Percentiles rank a stretch among this genome's conserved stretches.
Conservation (phyloP, 2,888 invertebrate genomes). For the Cryptus viduatorius region DNA sequence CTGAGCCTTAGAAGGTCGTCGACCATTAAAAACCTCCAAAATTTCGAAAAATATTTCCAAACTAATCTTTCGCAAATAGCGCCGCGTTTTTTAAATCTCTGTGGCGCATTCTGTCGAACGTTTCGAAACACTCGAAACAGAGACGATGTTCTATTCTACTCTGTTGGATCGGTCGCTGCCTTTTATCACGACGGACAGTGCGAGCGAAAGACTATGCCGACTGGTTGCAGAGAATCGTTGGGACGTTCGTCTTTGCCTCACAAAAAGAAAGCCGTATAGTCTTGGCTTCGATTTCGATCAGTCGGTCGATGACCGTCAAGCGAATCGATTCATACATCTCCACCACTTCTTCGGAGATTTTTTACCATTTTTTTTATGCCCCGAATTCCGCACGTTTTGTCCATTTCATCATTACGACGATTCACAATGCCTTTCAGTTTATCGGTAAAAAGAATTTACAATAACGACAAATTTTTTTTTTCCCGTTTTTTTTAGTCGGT, state of each 20-base stretch:
- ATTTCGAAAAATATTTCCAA: not conserved
- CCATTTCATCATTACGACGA: not conserved
- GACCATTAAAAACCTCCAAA: too few species aligned
- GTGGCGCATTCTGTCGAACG: constrained; percentile 49
- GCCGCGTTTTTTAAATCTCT: not conserved
- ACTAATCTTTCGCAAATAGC: not conserved
- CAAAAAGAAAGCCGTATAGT: not conserved
- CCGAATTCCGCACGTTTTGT: not conserved
- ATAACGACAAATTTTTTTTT: not conserved
- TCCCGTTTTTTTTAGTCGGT: not conserved
- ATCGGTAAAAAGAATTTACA: not conserved
- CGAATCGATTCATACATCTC: not conserved
- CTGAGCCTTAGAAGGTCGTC: too few species aligned
- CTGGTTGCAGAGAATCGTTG: not conserved
- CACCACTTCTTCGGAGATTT: not conserved
- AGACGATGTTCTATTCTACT: not conserved
- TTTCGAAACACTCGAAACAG: not conserved
- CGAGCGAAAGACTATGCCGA: not conserved
- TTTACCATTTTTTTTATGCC: not conserved
- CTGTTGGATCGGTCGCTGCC: constrained; percentile 23
- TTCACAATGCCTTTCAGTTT: not conserved
- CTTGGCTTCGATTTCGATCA: not conserved
- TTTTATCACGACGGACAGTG: constrained; percentile 18
- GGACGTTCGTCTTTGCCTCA: too few species aligned
- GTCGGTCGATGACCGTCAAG: constrained; percentile 13